Evolutionary conservation across 35 echinoderm and acorn worm genomes (phyloP), one percentile per base, ranked within the genome.

Genomic region (Stichopus chloronotus): DNA sequence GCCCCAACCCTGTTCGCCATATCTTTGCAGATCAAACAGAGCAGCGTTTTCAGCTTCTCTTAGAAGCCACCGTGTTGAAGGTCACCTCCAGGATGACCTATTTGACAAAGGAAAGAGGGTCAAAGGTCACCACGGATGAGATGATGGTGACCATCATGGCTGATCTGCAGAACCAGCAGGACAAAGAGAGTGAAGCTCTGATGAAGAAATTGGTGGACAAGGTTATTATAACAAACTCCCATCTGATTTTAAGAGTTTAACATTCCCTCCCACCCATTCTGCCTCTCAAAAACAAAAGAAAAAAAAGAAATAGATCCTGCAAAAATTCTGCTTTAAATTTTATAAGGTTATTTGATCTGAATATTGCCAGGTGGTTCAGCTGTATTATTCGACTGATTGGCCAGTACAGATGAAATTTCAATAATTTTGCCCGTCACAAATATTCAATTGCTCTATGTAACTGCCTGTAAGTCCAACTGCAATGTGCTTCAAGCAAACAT

Each of bases 121-220:
- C 74, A 83, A 58, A 88, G 20, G 95, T 95, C 22, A 94, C 16
- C 5, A 22, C 61, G 71, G 97, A 96, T 91, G 94, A 96, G 10
- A 88, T 94, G 9, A 92, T 94, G 0, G 90, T 99, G 6, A 96
- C 91, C 57, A 95, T 99, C 76, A 96, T 99, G 93, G 97, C 97
- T 77, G 97, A 99, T 77, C 84, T 99, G 9, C 97, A 99, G 63
- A 91, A 96, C 25, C 95, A 99, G 78, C 97, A 99, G 72, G 95
- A 96, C 65, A 99, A 93, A 63, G 97, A 99, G 88, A 95, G 97
- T 96, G 97, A 99, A 63, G 68, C 79, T 21, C 55, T 99, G 19
- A 52, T 96, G 0, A 76, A 94, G 68, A 83, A 90, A 58, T 89
- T 99, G 65, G 93, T 95, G 58, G 94, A 99, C 91, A 96, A 96